phyloP scores from a whole-genome alignment of 2,888 invertebrate genomes.

The Zeuzera pyrina region DNA sequence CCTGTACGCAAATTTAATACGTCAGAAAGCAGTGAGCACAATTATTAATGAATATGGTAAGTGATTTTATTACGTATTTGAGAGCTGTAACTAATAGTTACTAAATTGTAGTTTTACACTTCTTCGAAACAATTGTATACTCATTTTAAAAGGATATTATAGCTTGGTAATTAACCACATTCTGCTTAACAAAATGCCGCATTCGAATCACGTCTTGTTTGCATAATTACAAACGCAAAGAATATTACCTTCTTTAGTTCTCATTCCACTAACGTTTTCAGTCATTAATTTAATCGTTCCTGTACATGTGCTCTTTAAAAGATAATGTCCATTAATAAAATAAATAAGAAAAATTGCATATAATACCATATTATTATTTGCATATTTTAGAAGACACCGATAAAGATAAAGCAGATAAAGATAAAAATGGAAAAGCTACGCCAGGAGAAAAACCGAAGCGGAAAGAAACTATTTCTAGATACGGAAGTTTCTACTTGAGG shows the following conservation, averaged over 20 bases:
- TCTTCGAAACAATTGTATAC: conserved; percentile 1
- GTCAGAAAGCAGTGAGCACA: conserved; percentile 75
- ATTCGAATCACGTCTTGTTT: conserved; percentile 71
- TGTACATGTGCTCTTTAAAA: conserved; percentile 28
- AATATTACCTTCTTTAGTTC: conserved; percentile 58
- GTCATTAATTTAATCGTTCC: conserved; percentile 45
- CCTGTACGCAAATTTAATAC: conserved; percentile 77
- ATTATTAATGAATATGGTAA: conserved; percentile 70
- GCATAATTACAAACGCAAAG: conserved; percentile 62
- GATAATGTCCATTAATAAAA: conserved; percentile 8
- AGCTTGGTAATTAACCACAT: conserved; percentile 52
- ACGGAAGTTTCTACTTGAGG: conserved; percentile 90
- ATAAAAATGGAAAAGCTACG: conserved; percentile 42
- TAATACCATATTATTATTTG: no score
- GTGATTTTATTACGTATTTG: conserved; percentile 13
- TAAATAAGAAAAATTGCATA: no score
- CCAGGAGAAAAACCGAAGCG: conserved; percentile 40
- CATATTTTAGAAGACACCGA: conserved; percentile 39
- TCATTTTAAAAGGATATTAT: not conserved
- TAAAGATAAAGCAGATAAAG: conserved; percentile 50
- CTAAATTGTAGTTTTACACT: not conserved
- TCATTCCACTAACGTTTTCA: conserved; percentile 53
- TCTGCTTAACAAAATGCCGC: conserved; percentile 68
- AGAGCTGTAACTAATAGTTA: not conserved
- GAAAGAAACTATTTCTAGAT: conserved; percentile 68